Percentiles rank a stretch among this genome's conserved stretches.
phyloP scores from a whole-genome alignment of 2,888 invertebrate species.

The Scotopteryx bipunctaria region DNA sequence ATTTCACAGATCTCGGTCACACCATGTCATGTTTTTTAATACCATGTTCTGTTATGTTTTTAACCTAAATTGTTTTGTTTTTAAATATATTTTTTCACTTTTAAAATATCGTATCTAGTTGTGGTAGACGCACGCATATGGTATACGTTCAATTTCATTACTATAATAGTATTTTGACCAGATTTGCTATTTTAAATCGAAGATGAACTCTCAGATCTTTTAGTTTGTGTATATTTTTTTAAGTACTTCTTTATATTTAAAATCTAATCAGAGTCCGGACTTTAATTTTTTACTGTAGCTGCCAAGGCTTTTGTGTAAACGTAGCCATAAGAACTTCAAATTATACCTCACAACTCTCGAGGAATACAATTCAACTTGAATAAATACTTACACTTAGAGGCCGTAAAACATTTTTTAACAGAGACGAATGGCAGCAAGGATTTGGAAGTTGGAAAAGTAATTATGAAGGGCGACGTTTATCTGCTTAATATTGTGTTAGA shows the following conservation, averaged over 20 bases:
- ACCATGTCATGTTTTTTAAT: conserved; percentile 9
- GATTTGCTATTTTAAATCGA: no score
- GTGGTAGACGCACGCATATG: no score
- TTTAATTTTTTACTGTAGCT: no score
- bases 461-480: conserved; percentile 51
- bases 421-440: conserved; percentile 47
- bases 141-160: no score
- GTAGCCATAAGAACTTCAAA: conserved; percentile 55
- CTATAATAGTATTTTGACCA: no score
- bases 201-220: no score
- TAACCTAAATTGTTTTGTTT: no score
- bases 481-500: conserved; percentile 45
- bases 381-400: conserved; percentile 52
- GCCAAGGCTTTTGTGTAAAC: conserved; percentile 18
- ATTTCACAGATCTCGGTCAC: conserved; percentile 24
- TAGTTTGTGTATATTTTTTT: no score
- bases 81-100: background rate
- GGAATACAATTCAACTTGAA: conserved; percentile 62
- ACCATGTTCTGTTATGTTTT: no score
- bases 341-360: conserved; percentile 52
- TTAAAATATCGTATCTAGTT: no score
- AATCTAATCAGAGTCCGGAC: no score
- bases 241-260: no score
- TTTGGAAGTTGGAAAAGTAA: conserved; percentile 55
- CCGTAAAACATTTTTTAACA: conserved; percentile 51